Conservation (phyloP, 1,140 invertebrate species). For the Papilio polytes region DNA sequence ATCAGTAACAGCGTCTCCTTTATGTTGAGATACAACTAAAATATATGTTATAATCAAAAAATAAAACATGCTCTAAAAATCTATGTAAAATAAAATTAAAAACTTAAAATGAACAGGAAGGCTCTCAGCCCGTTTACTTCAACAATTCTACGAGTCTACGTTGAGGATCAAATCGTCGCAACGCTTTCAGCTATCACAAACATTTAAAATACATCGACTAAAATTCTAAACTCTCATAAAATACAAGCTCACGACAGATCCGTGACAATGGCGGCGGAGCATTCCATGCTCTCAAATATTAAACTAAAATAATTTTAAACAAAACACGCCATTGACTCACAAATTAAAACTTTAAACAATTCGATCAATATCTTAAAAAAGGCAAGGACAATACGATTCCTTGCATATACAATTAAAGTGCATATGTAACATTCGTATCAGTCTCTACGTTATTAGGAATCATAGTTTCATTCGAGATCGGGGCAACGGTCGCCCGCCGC, state of each 20-base stretch:
- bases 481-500: not conserved
- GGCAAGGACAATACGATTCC: slow-evolving; percentile 5
- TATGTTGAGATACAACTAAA: slow-evolving; percentile 53
- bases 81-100: slow-evolving; percentile 52
- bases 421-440: slow-evolving; percentile 2
- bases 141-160: slow-evolving; percentile 69
- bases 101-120: slow-evolving; percentile 52
- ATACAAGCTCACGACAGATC: slow-evolving; percentile 41
- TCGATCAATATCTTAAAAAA: not conserved
- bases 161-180: slow-evolving; percentile 72
- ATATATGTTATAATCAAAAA: slow-evolving; percentile 67
- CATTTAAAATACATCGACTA: slow-evolving; percentile 52
- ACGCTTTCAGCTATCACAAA: slow-evolving; percentile 76
- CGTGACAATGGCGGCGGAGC: slow-evolving; percentile 35
- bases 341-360: slow-evolving; percentile 23
- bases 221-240: slow-evolving; percentile 55
- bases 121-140: slow-evolving; percentile 71
- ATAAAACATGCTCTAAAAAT: slow-evolving; percentile 75
- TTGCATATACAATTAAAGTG: not conserved
- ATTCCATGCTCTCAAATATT: slow-evolving; percentile 38
- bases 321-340: slow-evolving; percentile 1
- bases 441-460: slow-evolving; percentile 32
- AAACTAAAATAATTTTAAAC: not conserved
- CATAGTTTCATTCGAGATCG: not conserved
- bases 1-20: slow-evolving; percentile 44